A percentile compares a stretch with the other conserved stretches of the same genome.
phyloP scores from a whole-genome alignment of 2,888 invertebrate genomes.

The Synergus gifuensis region DNA sequence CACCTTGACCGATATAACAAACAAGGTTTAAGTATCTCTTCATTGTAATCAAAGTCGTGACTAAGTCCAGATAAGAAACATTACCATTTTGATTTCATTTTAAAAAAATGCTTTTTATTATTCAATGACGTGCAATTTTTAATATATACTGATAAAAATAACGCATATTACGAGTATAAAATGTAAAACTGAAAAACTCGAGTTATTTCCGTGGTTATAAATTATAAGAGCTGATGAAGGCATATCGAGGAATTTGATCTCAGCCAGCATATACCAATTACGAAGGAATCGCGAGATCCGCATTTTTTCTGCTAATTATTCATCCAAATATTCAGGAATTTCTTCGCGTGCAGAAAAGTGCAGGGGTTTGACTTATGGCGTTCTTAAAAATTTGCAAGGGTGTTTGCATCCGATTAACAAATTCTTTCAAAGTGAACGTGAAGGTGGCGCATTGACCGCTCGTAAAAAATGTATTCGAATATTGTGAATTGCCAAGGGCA shows the following conservation, averaged over 20 bases:
- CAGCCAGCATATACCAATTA: background rate
- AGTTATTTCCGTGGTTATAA: background rate
- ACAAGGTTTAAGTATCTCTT: conserved; percentile 34
- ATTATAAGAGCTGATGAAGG: background rate
- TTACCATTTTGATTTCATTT: background rate
- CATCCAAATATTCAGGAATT: conserved; percentile 15
- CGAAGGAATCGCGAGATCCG: conserved; percentile 6
- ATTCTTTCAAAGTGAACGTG: conserved; percentile 34
- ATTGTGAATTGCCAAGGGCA: conserved; percentile 51
- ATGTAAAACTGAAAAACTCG: background rate
- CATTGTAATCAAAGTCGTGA: conserved; percentile 33
- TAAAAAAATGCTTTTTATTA: background rate
- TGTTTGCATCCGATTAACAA: conserved; percentile 56
- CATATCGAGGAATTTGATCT: conserved; percentile 19
- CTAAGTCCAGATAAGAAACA: conserved; percentile 5
- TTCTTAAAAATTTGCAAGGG: conserved; percentile 15
- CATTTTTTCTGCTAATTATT: conserved; percentile 13
- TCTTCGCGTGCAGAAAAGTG: conserved; percentile 34
- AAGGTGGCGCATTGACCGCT: conserved; percentile 41
- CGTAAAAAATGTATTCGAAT: conserved; percentile 43
- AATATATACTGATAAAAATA: background rate
- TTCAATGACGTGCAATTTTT: background rate
- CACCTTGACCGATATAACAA: conserved; percentile 39
- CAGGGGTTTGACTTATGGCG: conserved; percentile 19
- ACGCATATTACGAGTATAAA: background rate